Evolutionary conservation across 2,113 vertebrate species (phyloP).

Genomic region (Piprites chloris): DNA sequence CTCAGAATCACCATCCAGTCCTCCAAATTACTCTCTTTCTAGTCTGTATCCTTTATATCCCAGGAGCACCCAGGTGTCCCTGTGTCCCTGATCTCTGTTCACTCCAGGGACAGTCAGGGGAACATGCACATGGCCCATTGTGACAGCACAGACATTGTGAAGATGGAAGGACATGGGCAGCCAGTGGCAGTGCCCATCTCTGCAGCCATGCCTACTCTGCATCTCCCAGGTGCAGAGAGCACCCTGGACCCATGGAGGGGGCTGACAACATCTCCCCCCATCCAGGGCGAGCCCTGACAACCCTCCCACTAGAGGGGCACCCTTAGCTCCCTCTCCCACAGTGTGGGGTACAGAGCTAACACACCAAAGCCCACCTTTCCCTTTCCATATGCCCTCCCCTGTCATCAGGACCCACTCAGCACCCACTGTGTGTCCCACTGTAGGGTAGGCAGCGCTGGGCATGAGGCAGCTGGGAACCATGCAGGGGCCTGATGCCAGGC

Average conservation of each 20-base stretch:
- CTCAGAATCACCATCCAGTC: background rate
- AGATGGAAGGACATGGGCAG: background rate
- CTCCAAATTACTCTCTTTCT: background rate
- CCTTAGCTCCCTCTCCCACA: background rate
- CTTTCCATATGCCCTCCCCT: accelerated
- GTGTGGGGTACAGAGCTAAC: background rate
- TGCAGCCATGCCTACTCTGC: background rate
- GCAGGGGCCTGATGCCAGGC: background rate
- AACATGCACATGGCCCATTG: accelerated
- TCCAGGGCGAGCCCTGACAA: background rate
- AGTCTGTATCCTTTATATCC: background rate
- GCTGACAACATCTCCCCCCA: background rate
- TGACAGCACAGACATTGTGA: background rate
- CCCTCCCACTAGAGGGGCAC: background rate
- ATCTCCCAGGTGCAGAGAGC: background rate
- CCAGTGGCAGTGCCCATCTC: accelerated
- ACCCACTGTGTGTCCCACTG: accelerated
- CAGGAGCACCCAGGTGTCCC: background rate
- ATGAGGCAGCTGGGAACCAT: background rate
- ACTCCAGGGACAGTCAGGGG: background rate
- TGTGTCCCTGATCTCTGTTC: background rate
- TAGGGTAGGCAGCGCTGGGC: background rate
- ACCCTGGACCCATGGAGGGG: background rate
- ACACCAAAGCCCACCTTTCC: background rate
- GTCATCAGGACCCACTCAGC: background rate